phyloP scores from a whole-genome alignment of 2,113 vertebrate species.

The Butastur rufipennis region DNA sequence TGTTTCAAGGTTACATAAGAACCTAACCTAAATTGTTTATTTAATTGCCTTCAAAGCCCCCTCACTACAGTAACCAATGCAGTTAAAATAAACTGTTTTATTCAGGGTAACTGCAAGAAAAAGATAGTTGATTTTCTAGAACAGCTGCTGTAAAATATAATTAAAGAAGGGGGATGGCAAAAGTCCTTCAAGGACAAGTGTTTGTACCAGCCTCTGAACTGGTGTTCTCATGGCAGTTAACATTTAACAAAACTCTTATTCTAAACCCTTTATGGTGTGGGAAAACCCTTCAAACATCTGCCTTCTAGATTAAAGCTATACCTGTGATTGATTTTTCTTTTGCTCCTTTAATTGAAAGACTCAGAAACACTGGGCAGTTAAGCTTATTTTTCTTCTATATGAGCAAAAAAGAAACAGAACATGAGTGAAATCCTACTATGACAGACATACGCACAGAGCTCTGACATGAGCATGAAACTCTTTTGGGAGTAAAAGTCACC shows the following conservation, averaged over 20 bases:
- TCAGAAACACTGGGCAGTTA: neutral
- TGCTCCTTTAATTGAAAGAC: neutral
- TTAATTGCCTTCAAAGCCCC: neutral
- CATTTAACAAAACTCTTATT: neutral
- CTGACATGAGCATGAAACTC: neutral
- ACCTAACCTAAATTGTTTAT: neutral
- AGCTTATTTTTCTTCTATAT: neutral
- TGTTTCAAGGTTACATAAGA: neutral
- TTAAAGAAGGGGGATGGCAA: neutral
- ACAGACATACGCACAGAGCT: neutral
- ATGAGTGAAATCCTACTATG: neutral
- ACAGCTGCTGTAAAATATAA: neutral
- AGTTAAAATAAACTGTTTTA: neutral
- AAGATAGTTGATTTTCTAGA: neutral
- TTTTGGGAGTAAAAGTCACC: neutral
- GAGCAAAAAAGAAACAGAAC: neutral
- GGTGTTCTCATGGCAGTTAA: neutral
- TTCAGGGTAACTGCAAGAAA: neutral
- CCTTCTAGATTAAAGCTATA: neutral
- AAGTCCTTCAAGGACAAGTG: neutral
- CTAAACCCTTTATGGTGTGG: neutral
- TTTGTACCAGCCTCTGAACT: neutral
- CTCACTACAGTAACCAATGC: neutral
- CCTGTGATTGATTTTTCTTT: neutral
- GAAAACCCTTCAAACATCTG: neutral